phyloP scores from a whole-genome alignment of 2,888 invertebrate genomes.

The Dryomyza anilis region DNA sequence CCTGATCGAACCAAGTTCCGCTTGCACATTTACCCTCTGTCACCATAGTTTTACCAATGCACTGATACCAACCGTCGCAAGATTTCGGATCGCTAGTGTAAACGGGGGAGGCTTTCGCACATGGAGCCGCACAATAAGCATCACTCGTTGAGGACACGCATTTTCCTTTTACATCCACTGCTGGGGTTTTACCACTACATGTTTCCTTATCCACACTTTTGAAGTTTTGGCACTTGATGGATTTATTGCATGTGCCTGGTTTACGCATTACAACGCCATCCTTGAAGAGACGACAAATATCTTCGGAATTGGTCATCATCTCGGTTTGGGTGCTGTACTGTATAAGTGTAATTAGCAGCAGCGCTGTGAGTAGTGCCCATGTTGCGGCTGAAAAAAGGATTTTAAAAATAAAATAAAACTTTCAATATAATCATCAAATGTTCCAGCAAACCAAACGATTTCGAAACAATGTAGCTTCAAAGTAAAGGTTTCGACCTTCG shows the following conservation, averaged over 20 bases:
- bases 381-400: too few relatives aligned
- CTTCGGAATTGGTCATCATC: constrained; percentile 32
- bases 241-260: constrained; percentile 45
- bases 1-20: constrained; percentile 39
- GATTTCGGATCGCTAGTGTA: constrained; percentile 42
- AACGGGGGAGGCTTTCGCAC: constrained; percentile 33
- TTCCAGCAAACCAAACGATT: too few relatives aligned
- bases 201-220: neutral
- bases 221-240: constrained; percentile 40
- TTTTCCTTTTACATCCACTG: constrained; percentile 23
- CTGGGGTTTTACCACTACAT: constrained; percentile 20
- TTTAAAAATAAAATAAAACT: too few relatives aligned
- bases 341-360: neutral
- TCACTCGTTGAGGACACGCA: constrained; percentile 36
- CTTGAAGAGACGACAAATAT: constrained; percentile 46
- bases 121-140: constrained; percentile 41
- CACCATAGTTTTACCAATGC: constrained; percentile 19
- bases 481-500: too few relatives aligned
- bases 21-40: constrained; percentile 36
- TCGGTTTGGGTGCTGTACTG: neutral
- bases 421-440: too few relatives aligned
- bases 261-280: constrained; percentile 44
- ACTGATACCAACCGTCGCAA: constrained; percentile 47
- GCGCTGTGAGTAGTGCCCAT: neutral
- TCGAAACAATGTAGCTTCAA: too few relatives aligned